phyloP scores from a whole-genome alignment of 2,113 vertebrate species.

The Pitta sordida region DNA sequence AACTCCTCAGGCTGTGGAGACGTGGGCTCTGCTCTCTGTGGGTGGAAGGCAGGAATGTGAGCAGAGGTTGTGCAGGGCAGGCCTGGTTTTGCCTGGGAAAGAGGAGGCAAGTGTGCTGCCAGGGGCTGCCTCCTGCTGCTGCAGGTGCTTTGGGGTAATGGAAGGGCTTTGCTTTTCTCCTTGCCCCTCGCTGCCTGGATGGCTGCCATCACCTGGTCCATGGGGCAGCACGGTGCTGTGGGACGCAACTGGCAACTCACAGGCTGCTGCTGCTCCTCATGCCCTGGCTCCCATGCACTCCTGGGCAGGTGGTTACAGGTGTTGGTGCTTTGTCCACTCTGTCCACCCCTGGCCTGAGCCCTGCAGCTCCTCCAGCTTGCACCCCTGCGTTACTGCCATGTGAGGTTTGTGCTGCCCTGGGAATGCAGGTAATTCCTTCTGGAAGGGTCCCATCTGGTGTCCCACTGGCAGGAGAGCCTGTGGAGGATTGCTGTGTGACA shows the following conservation, averaged over 20 bases:
- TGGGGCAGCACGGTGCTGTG: neutral
- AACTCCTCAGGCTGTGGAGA: neutral
- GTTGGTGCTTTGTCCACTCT: neutral
- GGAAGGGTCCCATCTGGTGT: neutral
- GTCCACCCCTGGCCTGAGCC: accelerated
- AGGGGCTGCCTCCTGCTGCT: neutral
- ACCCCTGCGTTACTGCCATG: accelerated
- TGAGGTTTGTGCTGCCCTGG: neutral
- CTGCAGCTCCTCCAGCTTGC: neutral
- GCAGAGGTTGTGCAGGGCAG: neutral
- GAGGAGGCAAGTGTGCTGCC: neutral
- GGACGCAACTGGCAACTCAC: neutral
- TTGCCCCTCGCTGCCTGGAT: neutral
- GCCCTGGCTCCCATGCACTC: accelerated
- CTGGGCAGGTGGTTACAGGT: neutral
- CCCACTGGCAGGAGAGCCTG: neutral
- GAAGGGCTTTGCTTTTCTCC: neutral
- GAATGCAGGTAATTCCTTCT: neutral
- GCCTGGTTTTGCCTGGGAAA: neutral
- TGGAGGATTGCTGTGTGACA: accelerated
- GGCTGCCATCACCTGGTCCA: accelerated
- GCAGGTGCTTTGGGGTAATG: neutral
- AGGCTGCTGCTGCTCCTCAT: neutral
- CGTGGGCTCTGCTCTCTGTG: accelerated
- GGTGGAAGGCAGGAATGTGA: neutral